Base-by-base conservation (phyloP, 2,113 vertebrate genomes). In the Lamprotornis superbus region DNA sequence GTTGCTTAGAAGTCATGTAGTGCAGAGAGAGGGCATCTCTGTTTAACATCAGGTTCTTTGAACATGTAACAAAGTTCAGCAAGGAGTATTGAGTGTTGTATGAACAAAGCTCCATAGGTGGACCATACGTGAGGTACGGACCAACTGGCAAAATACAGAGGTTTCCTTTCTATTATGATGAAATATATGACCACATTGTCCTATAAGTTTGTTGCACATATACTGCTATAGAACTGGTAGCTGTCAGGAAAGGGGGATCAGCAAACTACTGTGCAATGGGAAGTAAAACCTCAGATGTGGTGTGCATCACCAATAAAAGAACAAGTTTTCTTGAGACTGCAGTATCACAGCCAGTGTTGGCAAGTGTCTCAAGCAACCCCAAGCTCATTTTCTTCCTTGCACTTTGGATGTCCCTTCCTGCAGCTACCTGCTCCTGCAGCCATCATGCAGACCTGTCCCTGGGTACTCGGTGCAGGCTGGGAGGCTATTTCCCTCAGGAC, bases 121-220 rank as follows among this genome's bases (percentile, higher is more conserved):
- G 22, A 17, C 19, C 53, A 57, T 20, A 46, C 0, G 0, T 1
- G 2, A 82, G 30, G 7, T 52, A 52, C 6, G 37, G 67, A 49
- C 16, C 49, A 57, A n/a, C 24, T 12, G 40, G 59, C 18, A 90
- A 94, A 90, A 50, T 30, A 74, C 7, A 59, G 28, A 25, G 23
- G 31, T 30, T 77, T 61, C 2, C 8, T 49, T 73, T 77, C n/a
- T 35, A 65, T 64, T 57, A 23, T 1, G 4, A 42, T 47, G 76
- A 67, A 83, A 83, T 59, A 40, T 14, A 28, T 11, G 10, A 50
- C 12, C 40, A 37, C 11, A 9, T 52, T 73, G 39, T 46, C 42
- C 47, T 10, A 0, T 6, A 47, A 25, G 8, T 35, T 67, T 84
- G 7, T 53, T 70, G 33, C 12, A 68, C 7, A 31, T 11, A 39